A percentile compares a stretch with the other conserved stretches of the same genome.
phyloP scores from a whole-genome alignment of 2,113 vertebrate species.

The Leptodactylus fuscus region DNA sequence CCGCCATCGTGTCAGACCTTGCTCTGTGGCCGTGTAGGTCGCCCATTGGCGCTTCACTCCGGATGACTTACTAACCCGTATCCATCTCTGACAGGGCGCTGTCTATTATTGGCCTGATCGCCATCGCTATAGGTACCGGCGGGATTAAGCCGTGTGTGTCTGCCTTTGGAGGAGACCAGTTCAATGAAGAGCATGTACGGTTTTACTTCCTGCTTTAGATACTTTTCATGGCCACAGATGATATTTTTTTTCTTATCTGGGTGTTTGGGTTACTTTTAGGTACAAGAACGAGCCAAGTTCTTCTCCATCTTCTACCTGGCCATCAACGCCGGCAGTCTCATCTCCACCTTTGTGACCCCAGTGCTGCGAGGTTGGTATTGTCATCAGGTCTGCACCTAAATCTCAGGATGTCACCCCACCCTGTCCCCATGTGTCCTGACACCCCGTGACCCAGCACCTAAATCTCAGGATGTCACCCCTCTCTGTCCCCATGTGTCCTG shows the following conservation, averaged over 20 bases:
- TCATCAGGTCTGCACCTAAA: background rate
- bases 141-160: slow-evolving; percentile 98
- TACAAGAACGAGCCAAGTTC: slow-evolving; percentile 88
- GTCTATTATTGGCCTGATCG: slow-evolving; percentile 86
- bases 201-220: background rate
- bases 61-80: background rate
- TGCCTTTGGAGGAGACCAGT: slow-evolving; percentile 97
- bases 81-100: slow-evolving; percentile 75
- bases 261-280: slow-evolving; percentile 71
- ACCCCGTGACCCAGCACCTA: no score
- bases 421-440: no score
- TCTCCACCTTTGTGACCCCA: slow-evolving; percentile 94
- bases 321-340: slow-evolving; percentile 93
- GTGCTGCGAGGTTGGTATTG: slow-evolving; percentile 86
- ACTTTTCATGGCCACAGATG: background rate
- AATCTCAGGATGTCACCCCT: no score
- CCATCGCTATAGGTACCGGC: slow-evolving; percentile 95
- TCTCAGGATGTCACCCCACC: background rate
- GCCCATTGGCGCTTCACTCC: no score
- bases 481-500: no score
- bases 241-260: background rate
- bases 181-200: slow-evolving; percentile 92
- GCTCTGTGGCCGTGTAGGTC: no score
- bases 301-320: slow-evolving; percentile 99
- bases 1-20: background rate